These are phyloP conservation scores for Drosophila melanogaster DNA, from an alignment of 1,140 invertebrate genomes.

Conservation along the genomic window Release_6_plus_ISO1_MT NT_033777.3:22016501-22017000, in stretches of 20 bases:
- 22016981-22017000: constrained; percentile 85
- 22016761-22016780: constrained; percentile 80
- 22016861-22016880: constrained; percentile 61
- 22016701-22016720: constrained; percentile 10
- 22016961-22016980: constrained; percentile 10
- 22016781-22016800: constrained; percentile 53
- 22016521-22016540: constrained; percentile 41
- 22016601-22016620: constrained; percentile 27
- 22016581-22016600: constrained; percentile 32
- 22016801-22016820: constrained; percentile 54
- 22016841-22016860: constrained; percentile 32
- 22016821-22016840: constrained; percentile 46
- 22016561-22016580: constrained; percentile 37
- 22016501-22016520: constrained; percentile 55
- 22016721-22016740: constrained; percentile 35
- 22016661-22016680: constrained; percentile 48
- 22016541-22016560: constrained; percentile 23
- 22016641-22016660: constrained; percentile 61
- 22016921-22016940: constrained; percentile 33
- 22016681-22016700: constrained; percentile 57
- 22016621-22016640: constrained; percentile 60
- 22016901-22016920: constrained; percentile 37
- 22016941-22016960: constrained; percentile 11
- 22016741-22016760: constrained; percentile 77
- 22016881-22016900: constrained; percentile 61